Base-by-base conservation (phyloP, 1,140 invertebrate species). In the Nasonia vitripennis region DNA sequence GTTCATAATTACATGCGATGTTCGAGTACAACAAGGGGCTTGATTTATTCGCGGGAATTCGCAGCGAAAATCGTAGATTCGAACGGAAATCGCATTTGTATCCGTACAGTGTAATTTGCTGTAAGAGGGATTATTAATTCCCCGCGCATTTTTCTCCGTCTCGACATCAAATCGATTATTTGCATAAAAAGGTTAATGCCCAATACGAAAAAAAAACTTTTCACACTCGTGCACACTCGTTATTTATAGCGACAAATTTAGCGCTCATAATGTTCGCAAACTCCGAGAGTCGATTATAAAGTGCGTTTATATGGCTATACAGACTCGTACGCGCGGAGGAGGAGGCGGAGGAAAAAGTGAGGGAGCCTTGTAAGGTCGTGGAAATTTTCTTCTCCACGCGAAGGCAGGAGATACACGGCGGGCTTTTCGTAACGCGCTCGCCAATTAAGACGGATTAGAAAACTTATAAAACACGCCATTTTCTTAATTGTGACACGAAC, bases 351-450 rank as follows among this genome's bases (percentile, higher is more conserved):
- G 55, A 23, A 11, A 14, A 77, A 31, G 45, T 7, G 62, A 23
- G 37, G 41, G 48, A 41, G 77, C 83, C 83, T 84, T 84, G 83
- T 80, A 84, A 84, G 68, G 83, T 80, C 83, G 83, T 48, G 81
- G 34, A 83, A 83, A 83, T 62, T 68, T 20, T 45, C 51, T 62
- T 62, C 11, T 48, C 14, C 2, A n/a, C 20, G 10, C 0, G 10
- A n/a, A 27, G 27, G 1, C 48, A 31, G 14, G 34, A 20, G 23
- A 37, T 37, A 37, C 34, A 37, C 6, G 3, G 0, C n/a, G 45
- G 48, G 80, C 55, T 23, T 83, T 68, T 70, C 70, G 74, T 78
- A 83, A 83, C 37, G 51, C 71, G 17, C 12, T 62, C 17, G 27
- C 55, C 81, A 83, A 78, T 78, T 83, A 78, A 41, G 23, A 23